Evolutionary conservation across 1,140 invertebrate genomes (phyloP).

Genomic region (Solen grandis): DNA sequence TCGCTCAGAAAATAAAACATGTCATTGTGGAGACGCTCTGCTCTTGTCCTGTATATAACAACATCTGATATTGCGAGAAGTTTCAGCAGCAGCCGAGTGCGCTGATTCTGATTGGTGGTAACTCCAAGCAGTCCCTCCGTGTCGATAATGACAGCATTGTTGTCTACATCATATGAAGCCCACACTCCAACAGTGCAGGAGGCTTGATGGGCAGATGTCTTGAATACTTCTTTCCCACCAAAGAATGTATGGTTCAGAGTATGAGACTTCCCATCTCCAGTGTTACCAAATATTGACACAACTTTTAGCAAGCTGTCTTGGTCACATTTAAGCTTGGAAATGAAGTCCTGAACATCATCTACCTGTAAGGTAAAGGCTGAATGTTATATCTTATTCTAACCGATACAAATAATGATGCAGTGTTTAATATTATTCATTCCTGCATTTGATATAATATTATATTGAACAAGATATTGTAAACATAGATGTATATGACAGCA

Average conservation of each 20-base stretch:
- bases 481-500: too few relatives aligned
- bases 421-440: too few relatives aligned
- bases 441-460: too few relatives aligned
- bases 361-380: too few relatives aligned
- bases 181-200: conserved; percentile 92
- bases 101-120: conserved; percentile 86
- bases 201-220: conserved; percentile 86
- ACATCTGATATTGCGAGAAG: conserved; percentile 91
- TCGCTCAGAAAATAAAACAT: conserved; percentile 90
- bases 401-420: too few relatives aligned
- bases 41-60: conserved; percentile 89
- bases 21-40: conserved; percentile 89
- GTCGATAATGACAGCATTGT: conserved; percentile 88
- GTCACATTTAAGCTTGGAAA: conserved; percentile 75
- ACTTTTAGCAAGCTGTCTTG: conserved; percentile 86
- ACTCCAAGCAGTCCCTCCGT: conserved; percentile 89
- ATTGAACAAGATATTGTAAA: too few relatives aligned
- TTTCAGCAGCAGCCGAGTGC: conserved; percentile 89
- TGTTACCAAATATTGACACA: conserved; percentile 93
- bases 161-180: conserved; percentile 87
- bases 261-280: conserved; percentile 92
- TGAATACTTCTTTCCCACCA: conserved; percentile 87
- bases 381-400: too few relatives aligned
- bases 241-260: conserved; percentile 92
- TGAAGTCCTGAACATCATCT: conserved; percentile 77